A percentile compares a stretch with the other conserved stretches of the same genome.
phyloP scores from a whole-genome alignment of 2,888 invertebrate genomes.

The Ecliptopera silaceata region DNA sequence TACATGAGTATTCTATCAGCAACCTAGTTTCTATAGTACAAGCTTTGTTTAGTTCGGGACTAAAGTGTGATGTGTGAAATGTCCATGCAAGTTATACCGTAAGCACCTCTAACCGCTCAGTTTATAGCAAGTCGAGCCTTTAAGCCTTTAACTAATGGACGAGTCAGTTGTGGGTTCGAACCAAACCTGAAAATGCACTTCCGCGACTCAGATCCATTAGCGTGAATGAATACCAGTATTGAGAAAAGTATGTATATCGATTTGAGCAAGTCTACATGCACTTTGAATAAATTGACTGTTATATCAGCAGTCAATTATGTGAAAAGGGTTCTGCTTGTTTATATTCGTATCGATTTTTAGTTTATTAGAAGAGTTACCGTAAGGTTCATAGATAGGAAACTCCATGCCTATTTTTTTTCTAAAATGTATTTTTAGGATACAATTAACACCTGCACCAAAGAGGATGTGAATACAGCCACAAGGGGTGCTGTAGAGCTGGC shows the following conservation, averaged over 20 bases:
- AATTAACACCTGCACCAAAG: too few relatives aligned
- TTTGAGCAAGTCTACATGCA: slow-evolving; percentile 16
- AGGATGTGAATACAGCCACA: too few relatives aligned
- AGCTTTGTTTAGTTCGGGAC: too few relatives aligned
- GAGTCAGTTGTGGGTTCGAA: slow-evolving; percentile 23
- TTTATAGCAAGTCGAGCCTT: background rate
- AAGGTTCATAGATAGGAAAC: background rate
- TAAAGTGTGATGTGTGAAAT: background rate
- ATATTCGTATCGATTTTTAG: background rate
- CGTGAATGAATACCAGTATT: slow-evolving; percentile 31
- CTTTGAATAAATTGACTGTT: slow-evolving; percentile 15
- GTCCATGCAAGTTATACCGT: background rate
- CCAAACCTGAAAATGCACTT: slow-evolving; percentile 57
- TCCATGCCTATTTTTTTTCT: too few relatives aligned
- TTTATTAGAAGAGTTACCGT: background rate
- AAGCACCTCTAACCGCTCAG: slow-evolving; percentile 4
- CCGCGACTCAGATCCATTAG: slow-evolving; percentile 59
- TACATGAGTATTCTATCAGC: too few relatives aligned
- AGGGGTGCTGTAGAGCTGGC: too few relatives aligned
- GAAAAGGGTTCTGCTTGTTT: slow-evolving; percentile 11
- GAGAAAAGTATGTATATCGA: slow-evolving; percentile 27
- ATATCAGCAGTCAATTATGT: slow-evolving; percentile 2
- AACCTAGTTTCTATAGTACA: too few relatives aligned
- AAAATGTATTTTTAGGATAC: too few relatives aligned
- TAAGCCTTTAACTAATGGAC: slow-evolving; percentile 30